Base-by-base conservation (phyloP, 1,140 invertebrate species). In the Phymastichus coffea region DNA sequence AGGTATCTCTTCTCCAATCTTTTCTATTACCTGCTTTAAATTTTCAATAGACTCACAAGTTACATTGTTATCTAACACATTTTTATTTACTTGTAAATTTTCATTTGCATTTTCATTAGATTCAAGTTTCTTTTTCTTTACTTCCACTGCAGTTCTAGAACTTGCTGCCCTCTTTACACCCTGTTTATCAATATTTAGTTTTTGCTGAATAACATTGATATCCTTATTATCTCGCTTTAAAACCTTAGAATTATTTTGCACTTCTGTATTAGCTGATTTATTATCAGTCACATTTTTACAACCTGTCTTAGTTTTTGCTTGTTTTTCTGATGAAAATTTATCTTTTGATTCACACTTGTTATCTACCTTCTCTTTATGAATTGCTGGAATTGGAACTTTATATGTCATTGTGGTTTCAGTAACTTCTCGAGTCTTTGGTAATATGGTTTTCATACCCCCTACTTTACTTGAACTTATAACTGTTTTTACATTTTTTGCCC, bases 361-460 rank as follows among this genome's bases (percentile, higher is more conserved):
- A 8, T 74, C 73, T n/a, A 33, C 3, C 52, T 76, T 77, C 10
- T 76, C 73, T 41, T 74, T 75, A 35, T 78, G 76, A 52, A 87
- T 82, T 17, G 86, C 86, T 19, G 87, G 84, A 71, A 89, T 88
- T 23, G 87, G 87, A 65, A 88, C 81, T 76, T 88, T 88, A 71
- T 88, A 88, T 2, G 85, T 80, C 81, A 86, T 87, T 19, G 86
- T 87, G 2, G 87, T 88, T 73, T 79, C 79, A 1, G 83, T 84
- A 14, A 78, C 72, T 64, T 79, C 74, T 56, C 71, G 71, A n/a
- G 73, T 72, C 46, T 80, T 80, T n/a, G 78, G 78, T 9, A 80
- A 30, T 10, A 80, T 80, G 14, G 72, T 71, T 57, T 79, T 79
- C 7, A 70, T 69, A 4, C 77, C 75, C 4, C 76, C 73, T 6